Evolutionary conservation across 2,888 invertebrate genomes (phyloP), one percentile per base, ranked within the genome.

Genomic region (Alloscopus bannaensis): DNA sequence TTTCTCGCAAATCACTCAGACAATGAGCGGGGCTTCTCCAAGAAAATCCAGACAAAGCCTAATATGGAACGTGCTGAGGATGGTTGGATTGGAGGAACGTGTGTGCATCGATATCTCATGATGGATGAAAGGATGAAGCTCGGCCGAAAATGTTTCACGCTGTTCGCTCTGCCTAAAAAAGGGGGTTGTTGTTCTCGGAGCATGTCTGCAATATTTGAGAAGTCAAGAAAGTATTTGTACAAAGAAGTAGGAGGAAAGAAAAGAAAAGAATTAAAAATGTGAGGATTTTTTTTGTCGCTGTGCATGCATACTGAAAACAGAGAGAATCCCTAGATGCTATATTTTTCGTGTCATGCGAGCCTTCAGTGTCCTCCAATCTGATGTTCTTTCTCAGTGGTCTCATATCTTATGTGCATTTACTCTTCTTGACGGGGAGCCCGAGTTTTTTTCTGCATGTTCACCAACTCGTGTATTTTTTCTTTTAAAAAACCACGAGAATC

Each of bases 1-100:
- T 70, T 26, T 59, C 57, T 47, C 31, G 29, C 31, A 60, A 70
- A 70, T 47, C 60, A 59, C 50, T 26, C 57, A 57, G 28, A 57
- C 57, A 57, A 57, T 57, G 26, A 57, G 57, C 29, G 3, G 47
- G 47, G 16, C 13, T 57, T 52, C 24, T 22, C 36, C 28, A 4
- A 52, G 22, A 24, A 16, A 52, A n/a, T n/a, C 36, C 8, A 36
- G 36, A 36, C 6, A 13, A 36, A 36, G 36, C 36, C 36, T 8
- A 36, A 57, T 28, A 22, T 36, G 18, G n/a, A 16, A 45, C 3
- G 18, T 16, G 13, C 24, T n/a, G 52, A 22, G 36, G 52, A 3
- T 52, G 52, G 52, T n/a, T n/a, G n/a, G n/a, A n/a, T 26, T 26
- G 29, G 6, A 28, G n/a, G n/a, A 57, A 57, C 3, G 29, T 36